Evolutionary conservation across 1,140 invertebrate genomes (phyloP).

Genomic region (Heliconius nattereri): DNA sequence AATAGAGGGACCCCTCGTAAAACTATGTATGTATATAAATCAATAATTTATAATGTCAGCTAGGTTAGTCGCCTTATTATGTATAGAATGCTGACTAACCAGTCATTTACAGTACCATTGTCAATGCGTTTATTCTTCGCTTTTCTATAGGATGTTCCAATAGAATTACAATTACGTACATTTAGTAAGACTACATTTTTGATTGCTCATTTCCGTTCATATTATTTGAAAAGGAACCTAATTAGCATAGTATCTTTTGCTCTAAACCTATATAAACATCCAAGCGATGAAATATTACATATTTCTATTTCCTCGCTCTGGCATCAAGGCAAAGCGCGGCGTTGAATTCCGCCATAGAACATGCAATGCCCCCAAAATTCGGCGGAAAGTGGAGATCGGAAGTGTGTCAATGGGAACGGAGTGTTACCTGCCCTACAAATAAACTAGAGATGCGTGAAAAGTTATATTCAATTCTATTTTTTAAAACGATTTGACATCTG

Average conservation of each 20-base stretch:
- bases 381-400: no score
- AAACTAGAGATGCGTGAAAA: not conserved
- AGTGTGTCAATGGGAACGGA: no score
- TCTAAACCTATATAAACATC: no score
- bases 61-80: not conserved
- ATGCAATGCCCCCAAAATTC: no score
- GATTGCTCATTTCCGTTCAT: constrained; percentile 2
- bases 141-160: constrained; percentile 13
- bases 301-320: no score
- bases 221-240: not conserved
- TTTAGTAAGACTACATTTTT: not conserved
- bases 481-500: constrained; percentile 19
- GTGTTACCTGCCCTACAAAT: no score
- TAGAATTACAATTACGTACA: constrained; percentile 8
- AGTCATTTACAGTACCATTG: not conserved
- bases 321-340: no score
- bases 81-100: not conserved
- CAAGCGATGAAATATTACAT: no score
- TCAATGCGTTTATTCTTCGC: constrained; percentile 1
- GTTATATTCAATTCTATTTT: constrained; percentile 3
- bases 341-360: no score
- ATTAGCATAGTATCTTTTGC: no score
- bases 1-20: not conserved
- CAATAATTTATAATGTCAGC: not conserved
- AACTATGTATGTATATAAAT: not conserved